Base-by-base conservation (phyloP, 2,113 vertebrate species). In the Ctenomys sociabilis region DNA sequence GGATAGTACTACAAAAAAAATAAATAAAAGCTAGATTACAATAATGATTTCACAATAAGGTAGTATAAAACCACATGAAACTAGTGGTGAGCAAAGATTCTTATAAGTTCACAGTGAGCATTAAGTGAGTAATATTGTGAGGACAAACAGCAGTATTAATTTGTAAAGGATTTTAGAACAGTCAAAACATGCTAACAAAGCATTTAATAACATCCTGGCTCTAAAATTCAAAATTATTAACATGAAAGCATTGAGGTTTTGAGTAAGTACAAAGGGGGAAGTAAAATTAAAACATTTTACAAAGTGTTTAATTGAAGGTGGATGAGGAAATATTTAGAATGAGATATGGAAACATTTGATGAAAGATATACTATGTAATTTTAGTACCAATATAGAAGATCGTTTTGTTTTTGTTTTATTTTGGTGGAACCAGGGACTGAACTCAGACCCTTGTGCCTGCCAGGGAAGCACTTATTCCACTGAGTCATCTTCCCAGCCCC, bases 1-100 rank as follows among this genome's bases (percentile, higher is more conserved):
- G 16, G 45, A 93, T 72, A 91, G 43, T 66, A 28, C 52, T 96
- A 14, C 9, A 28, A 91, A 45, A 40, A 35, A 92, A 87, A n/a
- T n/a, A n/a, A 85, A 85, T 82, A 75, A 88, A 95, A 94, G 86
- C 66, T 78, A 52, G 85, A 82, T 40, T 13, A 77, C 45, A 85
- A 92, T 26, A 82, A 94, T 91, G 64, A 66, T n/a, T 57, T 91
- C 86, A 85, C 90, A 96, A 88, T 57, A 80, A 1, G 2, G 11
- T 40, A 75, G 12, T 35, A 61, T 43, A 63, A 81, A 57, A 54
- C 2, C 32, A 85, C 73, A 68, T n/a, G 92, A 91, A 43, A 75
- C 43, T 43, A 82, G 30, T 68, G 16, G 30, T 77, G 1, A 93
- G 26, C n/a, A 82, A 59, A 49, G 49, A 57, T 93, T 93, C n/a